Conservation (phyloP, 2,888 invertebrate species). For the Tetragonisca angustula region DNA sequence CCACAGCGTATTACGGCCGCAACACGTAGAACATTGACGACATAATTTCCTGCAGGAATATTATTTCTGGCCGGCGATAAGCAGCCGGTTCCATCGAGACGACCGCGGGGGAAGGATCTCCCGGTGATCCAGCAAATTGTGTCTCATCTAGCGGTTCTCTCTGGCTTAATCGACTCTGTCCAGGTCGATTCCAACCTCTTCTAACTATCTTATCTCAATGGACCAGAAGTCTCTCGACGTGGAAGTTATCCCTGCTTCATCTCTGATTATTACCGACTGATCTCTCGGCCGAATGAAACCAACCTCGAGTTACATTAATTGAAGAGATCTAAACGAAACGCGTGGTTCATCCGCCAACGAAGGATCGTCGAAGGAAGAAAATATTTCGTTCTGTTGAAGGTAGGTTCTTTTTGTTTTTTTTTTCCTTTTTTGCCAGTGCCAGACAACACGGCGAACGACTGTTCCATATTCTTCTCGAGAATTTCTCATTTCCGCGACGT, state of each 20-base stretch:
- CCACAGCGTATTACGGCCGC: constrained; percentile 45
- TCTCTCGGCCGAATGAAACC: constrained; percentile 10
- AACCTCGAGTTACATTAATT: neutral
- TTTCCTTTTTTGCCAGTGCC: no score
- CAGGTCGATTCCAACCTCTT: constrained; percentile 19
- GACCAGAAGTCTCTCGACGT: constrained; percentile 12
- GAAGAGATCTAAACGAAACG: neutral
- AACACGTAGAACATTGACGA: constrained; percentile 43
- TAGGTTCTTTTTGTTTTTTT: no score
- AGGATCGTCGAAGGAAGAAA: no score
- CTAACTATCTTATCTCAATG: constrained; percentile 31
- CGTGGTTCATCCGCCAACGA: no score
- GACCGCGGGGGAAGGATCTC: neutral
- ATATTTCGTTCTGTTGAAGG: no score
- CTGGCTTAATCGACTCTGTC: constrained; percentile 38
- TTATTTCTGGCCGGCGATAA: constrained; percentile 18
- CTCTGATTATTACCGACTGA: neutral
- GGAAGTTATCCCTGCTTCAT: constrained; percentile 3
- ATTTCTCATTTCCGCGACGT: no score
- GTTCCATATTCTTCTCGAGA: no score
- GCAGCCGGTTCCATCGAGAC: constrained; percentile 1
- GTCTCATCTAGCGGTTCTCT: constrained; percentile 8
- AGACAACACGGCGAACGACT: no score
- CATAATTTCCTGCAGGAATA: constrained; percentile 53
- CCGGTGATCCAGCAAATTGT: constrained; percentile 34